A percentile compares a stretch with the other conserved stretches of the same genome.
Conservation (phyloP, 2,888 invertebrate genomes). For the Pseudococcus longispinus region DNA sequence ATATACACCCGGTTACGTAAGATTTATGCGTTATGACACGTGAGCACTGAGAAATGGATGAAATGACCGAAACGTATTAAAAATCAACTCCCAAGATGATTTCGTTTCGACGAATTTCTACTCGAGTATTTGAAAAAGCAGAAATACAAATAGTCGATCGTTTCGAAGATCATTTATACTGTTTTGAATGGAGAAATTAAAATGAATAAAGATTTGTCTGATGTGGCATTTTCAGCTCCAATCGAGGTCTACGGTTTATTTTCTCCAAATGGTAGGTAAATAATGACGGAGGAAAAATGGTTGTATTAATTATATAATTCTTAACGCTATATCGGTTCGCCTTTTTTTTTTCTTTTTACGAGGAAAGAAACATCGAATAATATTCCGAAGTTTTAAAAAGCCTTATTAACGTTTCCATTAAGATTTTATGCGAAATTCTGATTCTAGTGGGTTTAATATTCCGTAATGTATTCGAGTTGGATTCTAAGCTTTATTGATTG, state of each 20-base stretch:
- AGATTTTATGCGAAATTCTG: not conserved
- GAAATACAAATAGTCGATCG: not conserved
- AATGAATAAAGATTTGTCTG: not conserved
- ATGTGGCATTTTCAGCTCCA: not conserved
- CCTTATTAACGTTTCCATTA: not conserved
- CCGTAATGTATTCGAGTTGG: not conserved
- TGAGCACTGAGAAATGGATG: not conserved
- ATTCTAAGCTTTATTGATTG: not conserved
- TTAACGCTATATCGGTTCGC: not conserved
- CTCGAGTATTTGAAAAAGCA: not conserved
- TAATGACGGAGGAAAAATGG: not conserved
- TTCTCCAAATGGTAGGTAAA: not conserved
- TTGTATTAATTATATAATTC: not conserved
- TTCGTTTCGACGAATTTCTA: not conserved
- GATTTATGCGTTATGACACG: not conserved
- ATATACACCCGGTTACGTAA: not conserved
- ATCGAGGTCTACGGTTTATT: not conserved
- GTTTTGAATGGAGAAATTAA: not conserved
- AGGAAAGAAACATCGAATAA: not conserved
- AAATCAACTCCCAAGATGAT: not conserved
- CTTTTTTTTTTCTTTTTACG: not conserved
- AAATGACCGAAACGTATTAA: not conserved
- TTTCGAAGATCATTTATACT: no score
- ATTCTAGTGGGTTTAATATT: not conserved
- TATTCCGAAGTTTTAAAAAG: not conserved